Conservation (phyloP, 2,888 invertebrate genomes). For the Psylliodes chrysocephalus region DNA sequence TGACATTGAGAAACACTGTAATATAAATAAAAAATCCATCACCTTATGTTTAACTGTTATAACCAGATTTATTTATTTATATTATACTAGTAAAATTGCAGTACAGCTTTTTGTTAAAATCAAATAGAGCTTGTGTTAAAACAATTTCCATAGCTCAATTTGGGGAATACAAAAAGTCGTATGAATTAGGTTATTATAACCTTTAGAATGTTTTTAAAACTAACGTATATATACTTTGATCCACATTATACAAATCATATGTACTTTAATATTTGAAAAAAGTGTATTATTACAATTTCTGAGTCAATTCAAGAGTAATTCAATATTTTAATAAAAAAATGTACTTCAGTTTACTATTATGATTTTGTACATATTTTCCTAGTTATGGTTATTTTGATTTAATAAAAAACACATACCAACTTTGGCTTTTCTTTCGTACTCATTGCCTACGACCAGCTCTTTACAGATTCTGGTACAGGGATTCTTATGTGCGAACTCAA, state of each 20-base stretch:
- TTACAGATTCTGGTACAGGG: too few species aligned
- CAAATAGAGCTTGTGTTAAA: slow-evolving; percentile 18
- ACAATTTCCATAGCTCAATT: slow-evolving; percentile 13
- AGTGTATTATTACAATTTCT: slow-evolving; percentile 27
- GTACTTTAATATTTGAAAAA: slow-evolving; percentile 9
- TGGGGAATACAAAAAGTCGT: slow-evolving; percentile 18
- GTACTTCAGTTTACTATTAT: slow-evolving; percentile 40
- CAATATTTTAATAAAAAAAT: slow-evolving; percentile 40
- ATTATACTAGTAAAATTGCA: slow-evolving; percentile 43
- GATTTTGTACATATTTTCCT: slow-evolving; percentile 43
- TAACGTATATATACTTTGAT: slow-evolving; percentile 17
- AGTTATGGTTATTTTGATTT: slow-evolving; percentile 44
- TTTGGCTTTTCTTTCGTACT: slow-evolving; percentile 4
- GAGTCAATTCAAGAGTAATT: slow-evolving; percentile 31
- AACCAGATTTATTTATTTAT: slow-evolving; percentile 48
- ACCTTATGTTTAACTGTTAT: slow-evolving; percentile 46
- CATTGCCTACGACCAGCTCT: too few species aligned
- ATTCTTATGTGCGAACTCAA: too few species aligned
- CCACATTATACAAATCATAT: slow-evolving; percentile 18
- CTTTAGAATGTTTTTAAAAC: slow-evolving; percentile 9
- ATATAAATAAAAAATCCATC: slow-evolving; percentile 38
- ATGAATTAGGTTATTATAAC: slow-evolving; percentile 8
- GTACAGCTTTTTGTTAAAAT: slow-evolving; percentile 46
- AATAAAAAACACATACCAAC: slow-evolving; percentile 38
- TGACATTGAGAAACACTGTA: slow-evolving; percentile 39